phyloP scores from a whole-genome alignment of 1,140 invertebrate species.

The Musca vetustissima region DNA sequence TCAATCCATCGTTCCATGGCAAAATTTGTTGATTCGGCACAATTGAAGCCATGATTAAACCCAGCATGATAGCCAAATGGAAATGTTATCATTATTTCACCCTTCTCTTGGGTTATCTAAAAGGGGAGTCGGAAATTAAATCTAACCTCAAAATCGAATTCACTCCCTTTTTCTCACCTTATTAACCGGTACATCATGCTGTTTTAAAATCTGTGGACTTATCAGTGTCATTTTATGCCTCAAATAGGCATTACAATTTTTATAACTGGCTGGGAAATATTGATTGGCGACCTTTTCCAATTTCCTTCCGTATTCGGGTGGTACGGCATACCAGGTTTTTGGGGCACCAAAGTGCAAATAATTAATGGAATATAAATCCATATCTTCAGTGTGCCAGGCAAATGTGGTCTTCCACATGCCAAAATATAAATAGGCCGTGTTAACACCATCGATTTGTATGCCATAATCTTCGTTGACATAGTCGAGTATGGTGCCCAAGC shows the following conservation, averaged over 20 bases:
- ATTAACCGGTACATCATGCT: slow-evolving; percentile 93
- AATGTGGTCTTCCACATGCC: slow-evolving; percentile 99
- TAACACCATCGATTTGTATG: slow-evolving; percentile 96
- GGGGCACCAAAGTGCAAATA: slow-evolving; percentile 91
- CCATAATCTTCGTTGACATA: slow-evolving; percentile 94
- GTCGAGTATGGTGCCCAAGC: slow-evolving; percentile 90
- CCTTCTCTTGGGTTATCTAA: slow-evolving; percentile 89
- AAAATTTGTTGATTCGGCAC: slow-evolving; percentile 99
- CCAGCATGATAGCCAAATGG: slow-evolving; percentile 96
- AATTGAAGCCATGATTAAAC: slow-evolving; percentile 98
- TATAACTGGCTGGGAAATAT: slow-evolving; percentile 84
- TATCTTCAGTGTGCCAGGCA: slow-evolving; percentile 99
- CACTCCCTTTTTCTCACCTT: slow-evolving; percentile 59
- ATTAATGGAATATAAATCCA: slow-evolving; percentile 99
- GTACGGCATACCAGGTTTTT: slow-evolving; percentile 97
- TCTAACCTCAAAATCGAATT: too few species aligned
- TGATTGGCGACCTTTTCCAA: slow-evolving; percentile 90
- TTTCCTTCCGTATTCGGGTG: slow-evolving; percentile 89
- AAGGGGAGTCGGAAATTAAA: not conserved
- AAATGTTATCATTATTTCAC: slow-evolving; percentile 99
- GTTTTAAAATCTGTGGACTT: slow-evolving; percentile 87
- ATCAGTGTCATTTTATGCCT: slow-evolving; percentile 99
- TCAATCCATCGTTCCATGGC: slow-evolving; percentile 96
- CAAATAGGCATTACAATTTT: slow-evolving; percentile 90
- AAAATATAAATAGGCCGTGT: slow-evolving; percentile 98